phyloP scores from a whole-genome alignment of 2,113 vertebrate species.

The Solea solea region DNA sequence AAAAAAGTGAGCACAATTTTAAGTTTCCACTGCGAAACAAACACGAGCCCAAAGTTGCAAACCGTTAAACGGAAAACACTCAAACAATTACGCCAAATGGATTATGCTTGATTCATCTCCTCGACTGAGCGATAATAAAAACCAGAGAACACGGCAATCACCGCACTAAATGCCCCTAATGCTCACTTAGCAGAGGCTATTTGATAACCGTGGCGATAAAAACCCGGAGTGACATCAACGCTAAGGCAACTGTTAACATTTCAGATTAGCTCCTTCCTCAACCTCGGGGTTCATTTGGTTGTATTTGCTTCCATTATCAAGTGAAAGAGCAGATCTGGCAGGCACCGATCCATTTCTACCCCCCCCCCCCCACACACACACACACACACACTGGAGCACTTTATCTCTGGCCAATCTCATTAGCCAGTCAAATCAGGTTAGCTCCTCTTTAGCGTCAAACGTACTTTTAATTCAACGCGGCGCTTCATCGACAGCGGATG shows the following conservation, averaged over 20 bases:
- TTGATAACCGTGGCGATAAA: slow-evolving; percentile 60
- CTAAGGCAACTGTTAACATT: slow-evolving; percentile 61
- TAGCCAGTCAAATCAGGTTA: slow-evolving; percentile 77
- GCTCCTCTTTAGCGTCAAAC: slow-evolving; percentile 68
- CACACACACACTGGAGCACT: slow-evolving; percentile 38
- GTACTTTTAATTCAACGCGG: slow-evolving; percentile 77
- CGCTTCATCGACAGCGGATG: slow-evolving; percentile 63
- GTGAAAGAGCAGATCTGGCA: slow-evolving; percentile 59
- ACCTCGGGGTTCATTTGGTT: slow-evolving; percentile 63
- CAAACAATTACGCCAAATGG: not conserved
- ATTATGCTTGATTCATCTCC: slow-evolving; percentile 19
- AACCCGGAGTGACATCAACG: slow-evolving; percentile 44
- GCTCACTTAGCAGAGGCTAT: slow-evolving; percentile 46
- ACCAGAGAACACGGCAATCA: slow-evolving; percentile 8
- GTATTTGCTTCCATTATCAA: slow-evolving; percentile 71
- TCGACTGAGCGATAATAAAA: slow-evolving; percentile 25
- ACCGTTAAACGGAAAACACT: slow-evolving; percentile 14
- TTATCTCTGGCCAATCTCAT: slow-evolving; percentile 69
- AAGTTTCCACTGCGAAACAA: slow-evolving; percentile 16
- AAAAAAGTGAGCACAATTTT: not conserved
- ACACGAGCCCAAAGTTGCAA: slow-evolving; percentile 1
- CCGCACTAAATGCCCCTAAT: slow-evolving; percentile 35
- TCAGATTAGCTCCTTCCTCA: slow-evolving; percentile 61
- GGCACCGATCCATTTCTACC: slow-evolving; percentile 66
- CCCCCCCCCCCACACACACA: not conserved